phyloP scores from a whole-genome alignment of 2,113 vertebrate species.

The Callionymus lyra region DNA sequence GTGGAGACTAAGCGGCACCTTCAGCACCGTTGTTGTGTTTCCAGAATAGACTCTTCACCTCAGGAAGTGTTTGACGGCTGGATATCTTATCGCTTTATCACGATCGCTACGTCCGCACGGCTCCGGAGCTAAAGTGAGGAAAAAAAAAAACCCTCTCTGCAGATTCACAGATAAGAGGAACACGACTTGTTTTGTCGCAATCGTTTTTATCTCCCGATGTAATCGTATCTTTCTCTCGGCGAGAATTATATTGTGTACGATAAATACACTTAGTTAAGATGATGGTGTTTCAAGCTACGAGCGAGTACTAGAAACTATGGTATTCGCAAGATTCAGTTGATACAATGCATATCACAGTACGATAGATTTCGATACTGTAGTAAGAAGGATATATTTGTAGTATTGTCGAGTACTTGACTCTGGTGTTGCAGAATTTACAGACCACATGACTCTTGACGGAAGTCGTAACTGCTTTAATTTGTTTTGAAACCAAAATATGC shows the following conservation, averaged over 20 bases:
- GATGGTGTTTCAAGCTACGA: too few species aligned
- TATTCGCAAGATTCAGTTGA: too few species aligned
- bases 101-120: conserved; percentile 3
- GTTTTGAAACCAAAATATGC: too few species aligned
- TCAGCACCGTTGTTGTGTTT: conserved; percentile 30
- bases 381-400: too few species aligned
- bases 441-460: too few species aligned
- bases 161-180: conserved; percentile 16
- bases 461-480: too few species aligned
- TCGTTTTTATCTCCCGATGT: conserved; percentile 22
- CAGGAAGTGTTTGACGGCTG: conserved; percentile 20
- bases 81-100: conserved; percentile 11
- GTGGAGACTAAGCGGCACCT: conserved; percentile 35
- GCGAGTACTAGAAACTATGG: too few species aligned
- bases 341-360: too few species aligned
- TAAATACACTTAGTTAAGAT: background rate
- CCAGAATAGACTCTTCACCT: conserved; percentile 27
- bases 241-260: too few species aligned
- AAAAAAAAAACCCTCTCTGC: conserved; percentile 8
- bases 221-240: conserved; percentile 1
- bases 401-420: too few species aligned
- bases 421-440: too few species aligned
- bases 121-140: conserved; percentile 8
- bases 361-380: too few species aligned
- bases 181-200: background rate